Evolutionary conservation across 2,888 invertebrate genomes (phyloP).

Genomic region (Salpingus planirostris): DNA sequence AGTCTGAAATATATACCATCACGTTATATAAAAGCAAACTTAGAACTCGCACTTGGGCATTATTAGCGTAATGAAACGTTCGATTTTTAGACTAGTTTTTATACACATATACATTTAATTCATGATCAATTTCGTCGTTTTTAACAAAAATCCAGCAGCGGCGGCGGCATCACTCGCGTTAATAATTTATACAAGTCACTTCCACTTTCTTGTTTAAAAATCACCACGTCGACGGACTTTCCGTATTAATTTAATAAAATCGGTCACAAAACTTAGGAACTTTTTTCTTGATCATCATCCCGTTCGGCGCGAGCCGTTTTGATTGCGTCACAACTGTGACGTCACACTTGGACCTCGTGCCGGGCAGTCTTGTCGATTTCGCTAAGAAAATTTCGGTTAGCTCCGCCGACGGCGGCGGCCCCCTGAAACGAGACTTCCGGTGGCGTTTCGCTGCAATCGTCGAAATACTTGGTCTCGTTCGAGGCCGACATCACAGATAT

Average conservation of each 20-base stretch:
- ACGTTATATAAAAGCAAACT: slow-evolving; percentile 6
- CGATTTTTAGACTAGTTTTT: slow-evolving; percentile 31
- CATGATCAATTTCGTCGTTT: not conserved
- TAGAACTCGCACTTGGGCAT: slow-evolving; percentile 8
- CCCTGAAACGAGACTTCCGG: slow-evolving; percentile 36
- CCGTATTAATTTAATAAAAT: too few species aligned
- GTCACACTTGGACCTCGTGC: slow-evolving; percentile 57
- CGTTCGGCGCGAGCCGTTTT: slow-evolving; percentile 46
- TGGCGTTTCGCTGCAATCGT: too few species aligned
- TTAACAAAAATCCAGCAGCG: too few species aligned
- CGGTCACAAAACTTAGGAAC: slow-evolving; percentile 36
- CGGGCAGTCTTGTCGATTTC: slow-evolving; percentile 33
- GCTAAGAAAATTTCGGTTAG: slow-evolving; percentile 27
- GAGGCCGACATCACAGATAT: slow-evolving; percentile 44
- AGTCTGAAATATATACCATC: too few species aligned
- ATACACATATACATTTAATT: slow-evolving; percentile 27
- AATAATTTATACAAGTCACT: too few species aligned
- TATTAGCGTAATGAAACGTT: slow-evolving; percentile 14
- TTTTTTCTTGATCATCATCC: slow-evolving; percentile 36
- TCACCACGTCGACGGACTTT: slow-evolving; percentile 9
- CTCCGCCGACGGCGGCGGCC: slow-evolving; percentile 25
- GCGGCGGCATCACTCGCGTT: too few species aligned
- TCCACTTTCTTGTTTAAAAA: slow-evolving; percentile 15
- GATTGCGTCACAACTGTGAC: slow-evolving; percentile 52
- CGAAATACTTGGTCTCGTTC: slow-evolving; percentile 15